Evolutionary conservation across 1,140 invertebrate species (phyloP), one percentile per base, ranked within the genome.

Genomic region (Heliothis subflexa): DNA sequence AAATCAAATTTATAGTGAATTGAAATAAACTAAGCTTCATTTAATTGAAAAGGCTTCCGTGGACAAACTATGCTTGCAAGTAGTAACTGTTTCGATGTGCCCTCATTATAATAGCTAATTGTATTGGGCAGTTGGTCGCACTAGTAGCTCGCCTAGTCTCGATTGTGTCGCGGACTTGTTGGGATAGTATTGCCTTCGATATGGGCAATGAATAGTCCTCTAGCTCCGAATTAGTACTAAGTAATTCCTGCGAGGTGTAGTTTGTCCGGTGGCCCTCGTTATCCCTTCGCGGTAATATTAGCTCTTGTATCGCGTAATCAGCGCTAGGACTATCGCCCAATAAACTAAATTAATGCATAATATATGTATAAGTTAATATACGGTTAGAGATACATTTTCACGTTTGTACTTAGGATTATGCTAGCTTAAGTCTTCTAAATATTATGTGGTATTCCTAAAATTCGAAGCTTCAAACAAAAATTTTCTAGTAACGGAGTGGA

Each of bases 371-470:
- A 85, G 76, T 82, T 85, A 86, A 81, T 61, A 59, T 85, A 85
- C 54, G 64, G 78, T 89, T 88, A 87, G 78, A 77, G 81, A 88
- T 88, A 78, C 72, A 83, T 90, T 88, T 92, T 89, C 89, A 91
- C 86, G 66, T 89, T 91, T 91, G 87, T 92, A 92, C 86, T 90
- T 93, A 92, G 89, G 81, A 57, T 88, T 85, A 91, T 71, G 66
- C 64, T 89, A 89, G 84, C 3, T 25, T 93, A 89, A 87, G 81
- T 80, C 49, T 84, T 52, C 81, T 52, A 21, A 79, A 83, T 73
- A 78, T 61, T 83, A 45, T 79, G 81, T 82, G 74, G 70, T 83
- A 85, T 83, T 84, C 66, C 28, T 54, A 77, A 62, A 70, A 54
- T 49, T 68, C 28, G 28, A 72, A 40, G 47, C 73, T 89, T 92